Evolutionary conservation across 2,797 vertebrate genomes (phyloP).

Genomic region (Acanthurus leucopareius): DNA sequence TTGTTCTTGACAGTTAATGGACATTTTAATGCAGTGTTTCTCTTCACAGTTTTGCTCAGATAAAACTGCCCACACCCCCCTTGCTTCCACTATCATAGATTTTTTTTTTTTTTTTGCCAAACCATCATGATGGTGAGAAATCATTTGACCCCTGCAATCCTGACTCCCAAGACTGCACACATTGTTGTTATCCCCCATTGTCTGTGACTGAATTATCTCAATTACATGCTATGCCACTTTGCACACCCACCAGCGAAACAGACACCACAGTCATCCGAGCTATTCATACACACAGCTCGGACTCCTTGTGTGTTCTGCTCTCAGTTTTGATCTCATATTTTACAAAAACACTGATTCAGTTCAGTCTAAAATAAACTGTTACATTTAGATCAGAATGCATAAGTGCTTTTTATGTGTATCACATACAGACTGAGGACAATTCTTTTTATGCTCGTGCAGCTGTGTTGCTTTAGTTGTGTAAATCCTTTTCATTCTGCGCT

Average conservation of each 20-base stretch:
- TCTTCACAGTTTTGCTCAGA: conserved; percentile 8
- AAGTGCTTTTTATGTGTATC: too few species aligned
- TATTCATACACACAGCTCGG: neutral
- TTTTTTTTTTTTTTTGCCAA: neutral
- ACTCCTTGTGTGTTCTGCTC: conserved; percentile 1
- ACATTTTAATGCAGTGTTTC: neutral
- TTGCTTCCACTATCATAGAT: neutral
- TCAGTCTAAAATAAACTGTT: neutral
- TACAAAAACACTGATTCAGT: neutral
- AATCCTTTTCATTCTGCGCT: too few species aligned
- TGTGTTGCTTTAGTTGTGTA: too few species aligned
- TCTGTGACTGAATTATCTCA: conserved; percentile 35
- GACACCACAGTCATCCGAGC: conserved; percentile 30
- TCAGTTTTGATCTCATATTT: neutral
- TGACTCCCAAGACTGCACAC: conserved; percentile 22
- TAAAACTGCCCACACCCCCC: neutral
- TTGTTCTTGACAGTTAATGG: conserved; percentile 9
- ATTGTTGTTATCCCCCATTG: conserved; percentile 28
- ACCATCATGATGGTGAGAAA: conserved; percentile 15
- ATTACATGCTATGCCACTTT: conserved; percentile 49
- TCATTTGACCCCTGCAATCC: conserved; percentile 40
- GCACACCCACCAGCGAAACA: conserved; percentile 32
- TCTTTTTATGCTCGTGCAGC: too few species aligned
- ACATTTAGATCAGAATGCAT: too few species aligned
- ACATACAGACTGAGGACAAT: too few species aligned